phyloP scores from a whole-genome alignment of 1,140 invertebrate genomes.

The Nixonia krombeini region DNA sequence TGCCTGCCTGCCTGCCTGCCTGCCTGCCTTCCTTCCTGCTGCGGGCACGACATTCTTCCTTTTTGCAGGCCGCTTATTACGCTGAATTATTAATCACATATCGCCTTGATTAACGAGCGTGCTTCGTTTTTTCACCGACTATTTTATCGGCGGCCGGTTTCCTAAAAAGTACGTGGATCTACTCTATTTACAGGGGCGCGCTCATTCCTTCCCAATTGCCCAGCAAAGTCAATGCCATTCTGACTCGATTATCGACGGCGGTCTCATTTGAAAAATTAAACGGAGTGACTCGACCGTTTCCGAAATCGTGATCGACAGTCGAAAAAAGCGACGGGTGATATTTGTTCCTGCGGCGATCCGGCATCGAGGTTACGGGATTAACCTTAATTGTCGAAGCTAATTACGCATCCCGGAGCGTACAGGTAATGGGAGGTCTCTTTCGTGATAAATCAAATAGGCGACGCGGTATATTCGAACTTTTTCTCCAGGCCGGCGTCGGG shows the following conservation, averaged over 20 bases:
- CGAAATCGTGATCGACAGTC: too few relatives aligned
- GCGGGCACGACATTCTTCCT: neutral
- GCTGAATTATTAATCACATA: neutral
- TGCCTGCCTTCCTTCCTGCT: neutral
- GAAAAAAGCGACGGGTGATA: too few relatives aligned
- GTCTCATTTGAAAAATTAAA: neutral
- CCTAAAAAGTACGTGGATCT: too few relatives aligned
- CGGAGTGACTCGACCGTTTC: too few relatives aligned
- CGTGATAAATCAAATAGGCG: constrained; percentile 49
- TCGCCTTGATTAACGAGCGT: neutral
- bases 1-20: too few relatives aligned
- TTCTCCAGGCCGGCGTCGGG: constrained; percentile 12
- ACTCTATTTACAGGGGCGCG: neutral
- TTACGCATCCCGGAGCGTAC: constrained; percentile 47
- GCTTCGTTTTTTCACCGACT: too few relatives aligned
- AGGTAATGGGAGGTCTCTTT: constrained; percentile 41
- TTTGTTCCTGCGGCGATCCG: neutral
- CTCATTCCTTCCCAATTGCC: neutral
- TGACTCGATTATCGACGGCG: neutral
- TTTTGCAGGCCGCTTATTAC: constrained; percentile 11
- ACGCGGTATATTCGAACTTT: constrained; percentile 7
- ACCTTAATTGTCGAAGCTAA: constrained; percentile 51
- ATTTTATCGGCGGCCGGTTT: too few relatives aligned
- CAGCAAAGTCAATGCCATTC: neutral
- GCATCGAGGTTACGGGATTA: constrained; percentile 35